Evolutionary conservation across 1,140 invertebrate species (phyloP).

Genomic region (Drosophila bocki): DNA sequence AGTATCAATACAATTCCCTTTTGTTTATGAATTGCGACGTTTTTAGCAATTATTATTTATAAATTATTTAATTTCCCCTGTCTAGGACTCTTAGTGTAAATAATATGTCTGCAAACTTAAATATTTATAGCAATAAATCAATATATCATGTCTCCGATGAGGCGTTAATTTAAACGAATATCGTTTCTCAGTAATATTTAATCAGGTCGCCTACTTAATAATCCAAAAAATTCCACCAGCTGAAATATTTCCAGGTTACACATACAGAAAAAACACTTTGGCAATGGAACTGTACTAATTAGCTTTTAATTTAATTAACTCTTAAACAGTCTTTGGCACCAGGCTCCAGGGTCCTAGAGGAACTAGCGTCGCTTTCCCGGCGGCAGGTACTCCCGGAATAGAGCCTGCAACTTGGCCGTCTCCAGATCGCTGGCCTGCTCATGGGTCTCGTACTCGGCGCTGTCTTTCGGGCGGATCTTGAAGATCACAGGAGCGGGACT

Average conservation of each 20-base stretch:
- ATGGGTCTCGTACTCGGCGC: slow-evolving; percentile 54
- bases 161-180: not conserved
- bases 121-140: slow-evolving; percentile 1
- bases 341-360: slow-evolving; percentile 11
- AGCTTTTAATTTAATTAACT: slow-evolving; percentile 46
- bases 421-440: slow-evolving; percentile 63
- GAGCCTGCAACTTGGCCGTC: slow-evolving; percentile 57
- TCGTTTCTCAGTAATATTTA: slow-evolving; percentile 9
- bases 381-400: slow-evolving; percentile 67
- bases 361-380: slow-evolving; percentile 43
- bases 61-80: not conserved
- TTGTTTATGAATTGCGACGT: not conserved
- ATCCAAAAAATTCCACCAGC: slow-evolving; percentile 11
- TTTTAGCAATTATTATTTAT: not conserved
- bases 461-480: slow-evolving; percentile 55
- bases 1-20: too few relatives aligned
- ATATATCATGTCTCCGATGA: not conserved
- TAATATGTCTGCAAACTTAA: not conserved
- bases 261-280: not conserved
- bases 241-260: slow-evolving; percentile 4
- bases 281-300: slow-evolving; percentile 23
- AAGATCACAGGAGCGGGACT: slow-evolving; percentile 51
- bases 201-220: not conserved
- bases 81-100: not conserved
- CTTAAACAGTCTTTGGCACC: slow-evolving; percentile 70